phyloP scores from a whole-genome alignment of 2,797 vertebrate genomes.

The Thamnophis elegans region DNA sequence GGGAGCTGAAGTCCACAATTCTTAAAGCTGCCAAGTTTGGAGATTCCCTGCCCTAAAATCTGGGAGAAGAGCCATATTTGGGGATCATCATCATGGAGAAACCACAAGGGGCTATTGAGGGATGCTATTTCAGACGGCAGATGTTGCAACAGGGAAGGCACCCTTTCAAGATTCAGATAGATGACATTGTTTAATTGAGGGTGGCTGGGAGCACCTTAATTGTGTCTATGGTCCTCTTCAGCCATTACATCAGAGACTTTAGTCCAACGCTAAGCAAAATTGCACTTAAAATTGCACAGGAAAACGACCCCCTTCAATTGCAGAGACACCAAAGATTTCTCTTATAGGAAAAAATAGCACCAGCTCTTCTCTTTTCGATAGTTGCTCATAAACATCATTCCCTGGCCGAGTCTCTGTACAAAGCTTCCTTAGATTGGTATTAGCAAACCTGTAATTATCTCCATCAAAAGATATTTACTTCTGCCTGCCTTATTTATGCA shows the following conservation, averaged over 20 bases:
- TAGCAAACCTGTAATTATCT: conserved; percentile 35
- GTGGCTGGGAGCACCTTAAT: background rate
- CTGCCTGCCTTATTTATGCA: conserved; percentile 25
- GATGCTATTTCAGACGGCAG: too few relatives aligned
- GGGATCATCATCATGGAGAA: background rate
- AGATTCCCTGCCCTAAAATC: too few relatives aligned
- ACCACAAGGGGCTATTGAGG: background rate
- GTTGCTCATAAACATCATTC: conserved; percentile 16
- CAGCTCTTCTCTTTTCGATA: background rate
- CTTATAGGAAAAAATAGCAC: background rate
- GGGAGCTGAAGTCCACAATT: too few relatives aligned
- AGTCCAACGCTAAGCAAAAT: background rate
- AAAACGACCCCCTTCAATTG: background rate
- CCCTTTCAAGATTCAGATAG: too few relatives aligned
- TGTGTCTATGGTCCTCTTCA: background rate
- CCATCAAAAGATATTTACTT: conserved; percentile 57
- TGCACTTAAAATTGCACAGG: background rate
- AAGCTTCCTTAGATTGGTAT: background rate
- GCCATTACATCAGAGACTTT: background rate
- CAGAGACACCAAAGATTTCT: background rate
- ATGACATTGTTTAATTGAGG: background rate
- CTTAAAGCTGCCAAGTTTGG: too few relatives aligned
- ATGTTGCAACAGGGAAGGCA: too few relatives aligned
- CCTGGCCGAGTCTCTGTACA: conserved; percentile 11
- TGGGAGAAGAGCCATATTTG: background rate